phyloP scores from a whole-genome alignment of 2,888 invertebrate genomes.

The Dicranocentrus wangi region DNA sequence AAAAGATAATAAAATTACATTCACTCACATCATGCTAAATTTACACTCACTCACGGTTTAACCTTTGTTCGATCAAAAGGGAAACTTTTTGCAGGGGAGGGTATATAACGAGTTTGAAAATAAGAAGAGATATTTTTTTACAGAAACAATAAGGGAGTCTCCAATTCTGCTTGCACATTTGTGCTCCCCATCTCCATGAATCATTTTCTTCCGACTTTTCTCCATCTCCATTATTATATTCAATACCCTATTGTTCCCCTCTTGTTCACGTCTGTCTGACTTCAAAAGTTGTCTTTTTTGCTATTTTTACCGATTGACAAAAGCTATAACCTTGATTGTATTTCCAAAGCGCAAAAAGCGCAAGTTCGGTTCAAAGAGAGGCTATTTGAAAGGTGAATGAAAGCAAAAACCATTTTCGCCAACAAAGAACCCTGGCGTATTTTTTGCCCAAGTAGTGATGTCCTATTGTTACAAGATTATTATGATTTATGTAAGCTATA shows the following conservation, averaged over 20 bases:
- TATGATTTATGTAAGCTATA: constrained; percentile 56
- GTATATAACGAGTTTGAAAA: not conserved
- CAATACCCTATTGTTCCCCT: constrained; percentile 5
- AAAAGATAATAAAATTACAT: not conserved
- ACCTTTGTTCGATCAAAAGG: not conserved
- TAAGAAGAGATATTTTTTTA: not conserved
- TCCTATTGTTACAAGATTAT: constrained; percentile 43
- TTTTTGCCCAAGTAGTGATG: constrained; percentile 31
- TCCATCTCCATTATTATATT: not conserved
- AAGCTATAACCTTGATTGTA: not conserved
- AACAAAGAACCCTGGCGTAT: not conserved
- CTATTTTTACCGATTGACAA: not conserved
- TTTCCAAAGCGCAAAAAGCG: too few relatives aligned
- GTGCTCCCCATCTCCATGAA: constrained; percentile 8
- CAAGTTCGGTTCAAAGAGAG: not conserved
- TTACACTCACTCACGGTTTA: constrained; percentile 1
- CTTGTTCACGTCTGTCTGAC: too few relatives aligned
- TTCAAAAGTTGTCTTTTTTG: too few relatives aligned
- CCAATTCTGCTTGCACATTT: too few relatives aligned
- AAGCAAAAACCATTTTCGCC: not conserved
- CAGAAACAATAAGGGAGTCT: too few relatives aligned
- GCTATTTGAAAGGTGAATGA: not conserved
- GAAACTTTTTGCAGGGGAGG: not conserved
- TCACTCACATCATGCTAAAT: not conserved
- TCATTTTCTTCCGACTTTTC: constrained; percentile 21